Conservation (phyloP, 2,797 vertebrate species). For the Urophycis tenuis region DNA sequence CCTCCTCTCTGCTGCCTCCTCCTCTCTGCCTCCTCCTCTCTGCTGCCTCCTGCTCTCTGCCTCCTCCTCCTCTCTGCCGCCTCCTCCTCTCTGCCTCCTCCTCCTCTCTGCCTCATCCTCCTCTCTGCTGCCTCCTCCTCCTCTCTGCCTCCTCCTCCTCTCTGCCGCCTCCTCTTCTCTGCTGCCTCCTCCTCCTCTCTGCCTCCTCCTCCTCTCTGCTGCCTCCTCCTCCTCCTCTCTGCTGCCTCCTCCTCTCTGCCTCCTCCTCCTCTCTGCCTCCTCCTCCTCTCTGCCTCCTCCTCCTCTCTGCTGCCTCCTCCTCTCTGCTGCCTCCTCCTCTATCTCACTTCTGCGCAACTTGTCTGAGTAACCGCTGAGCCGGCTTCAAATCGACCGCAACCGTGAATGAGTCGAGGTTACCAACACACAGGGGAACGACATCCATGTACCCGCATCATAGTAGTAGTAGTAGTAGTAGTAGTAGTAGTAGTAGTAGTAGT, state of each 20-base stretch:
- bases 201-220: conserved; percentile 10
- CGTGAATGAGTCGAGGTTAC: too few relatives aligned
- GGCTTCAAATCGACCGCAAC: too few relatives aligned
- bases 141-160: conserved; percentile 19
- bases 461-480: too few relatives aligned
- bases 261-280: conserved; percentile 17
- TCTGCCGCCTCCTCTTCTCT: conserved; percentile 11
- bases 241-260: conserved; percentile 2
- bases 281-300: conserved; percentile 24
- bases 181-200: conserved; percentile 27
- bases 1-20: conserved; percentile 7
- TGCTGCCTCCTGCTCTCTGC: not conserved
- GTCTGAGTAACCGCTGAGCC: too few relatives aligned
- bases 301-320: conserved; percentile 13
- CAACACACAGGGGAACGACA: too few relatives aligned
- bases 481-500: too few relatives aligned
- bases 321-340: too few relatives aligned
- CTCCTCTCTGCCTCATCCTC: conserved; percentile 8
- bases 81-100: not conserved
- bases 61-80: conserved; percentile 8
- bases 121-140: not conserved
- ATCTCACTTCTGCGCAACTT: too few relatives aligned
- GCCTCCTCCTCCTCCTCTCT: conserved; percentile 10
- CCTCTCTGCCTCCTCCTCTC: not conserved
- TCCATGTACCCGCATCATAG: too few relatives aligned